phyloP scores from a whole-genome alignment of 1,140 invertebrate genomes.

The Aphidius ervi region DNA sequence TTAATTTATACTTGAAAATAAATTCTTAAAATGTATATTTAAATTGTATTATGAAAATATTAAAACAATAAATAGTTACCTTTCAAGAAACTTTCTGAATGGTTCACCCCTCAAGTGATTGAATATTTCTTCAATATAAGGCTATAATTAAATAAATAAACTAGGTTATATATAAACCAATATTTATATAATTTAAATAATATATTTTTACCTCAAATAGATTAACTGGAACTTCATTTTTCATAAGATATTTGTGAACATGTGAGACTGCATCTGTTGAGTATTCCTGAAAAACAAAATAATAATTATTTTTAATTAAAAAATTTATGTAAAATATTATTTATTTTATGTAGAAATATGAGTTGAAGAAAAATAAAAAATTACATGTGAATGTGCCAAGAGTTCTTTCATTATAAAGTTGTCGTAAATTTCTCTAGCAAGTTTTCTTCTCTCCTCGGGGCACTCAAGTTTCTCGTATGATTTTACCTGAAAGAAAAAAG shows the following conservation, averaged over 20 bases:
- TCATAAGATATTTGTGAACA: conserved; percentile 96
- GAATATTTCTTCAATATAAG: conserved; percentile 99
- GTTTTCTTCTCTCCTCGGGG: conserved; percentile 89
- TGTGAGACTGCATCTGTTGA: conserved; percentile 93
- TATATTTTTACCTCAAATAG: conserved; percentile 84
- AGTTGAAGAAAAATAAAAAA: background rate
- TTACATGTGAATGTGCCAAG: conserved; percentile 95
- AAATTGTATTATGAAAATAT: background rate
- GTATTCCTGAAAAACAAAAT: conserved; percentile 76
- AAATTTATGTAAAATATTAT: background rate
- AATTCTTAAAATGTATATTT: conserved; percentile 15
- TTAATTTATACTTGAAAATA: conserved; percentile 1
- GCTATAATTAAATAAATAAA: conserved; percentile 63
- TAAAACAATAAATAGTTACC: conserved; percentile 57
- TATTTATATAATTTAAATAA: background rate
- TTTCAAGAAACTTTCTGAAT: conserved; percentile 97
- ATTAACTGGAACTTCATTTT: conserved; percentile 92
- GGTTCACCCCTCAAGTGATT: conserved; percentile 92
- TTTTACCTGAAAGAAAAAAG: conserved; percentile 76
- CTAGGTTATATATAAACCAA: background rate
- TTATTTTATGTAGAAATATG: too few relatives aligned
- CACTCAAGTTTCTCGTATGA: conserved; percentile 97
- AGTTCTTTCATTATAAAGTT: conserved; percentile 99
- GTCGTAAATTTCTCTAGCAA: conserved; percentile 97
- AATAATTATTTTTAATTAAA: background rate